Conservation (phyloP, 2,113 vertebrate species). For the mouse (Mus musculus) region GRCm39 chr8:115190001-115190500, state of each 20-base stretch:
- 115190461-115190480: neutral
- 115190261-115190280: neutral
- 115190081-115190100: fast-evolving
- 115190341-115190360: neutral
- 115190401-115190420: neutral
- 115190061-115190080: neutral
- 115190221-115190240: neutral
- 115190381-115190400: neutral
- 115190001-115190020: neutral
- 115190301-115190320: neutral
- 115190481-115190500: neutral
- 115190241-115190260: fast-evolving
- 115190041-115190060: neutral
- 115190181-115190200: neutral
- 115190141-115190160: neutral
- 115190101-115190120: fast-evolving
- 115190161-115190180: neutral
- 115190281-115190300: neutral
- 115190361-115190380: neutral
- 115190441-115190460: neutral
- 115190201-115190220: fast-evolving
- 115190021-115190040: neutral
- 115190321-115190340: neutral
- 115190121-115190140: neutral
- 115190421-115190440: neutral